Evolutionary conservation across 2,113 vertebrate genomes (phyloP).

Genomic region (Mustelus asterias): DNA sequence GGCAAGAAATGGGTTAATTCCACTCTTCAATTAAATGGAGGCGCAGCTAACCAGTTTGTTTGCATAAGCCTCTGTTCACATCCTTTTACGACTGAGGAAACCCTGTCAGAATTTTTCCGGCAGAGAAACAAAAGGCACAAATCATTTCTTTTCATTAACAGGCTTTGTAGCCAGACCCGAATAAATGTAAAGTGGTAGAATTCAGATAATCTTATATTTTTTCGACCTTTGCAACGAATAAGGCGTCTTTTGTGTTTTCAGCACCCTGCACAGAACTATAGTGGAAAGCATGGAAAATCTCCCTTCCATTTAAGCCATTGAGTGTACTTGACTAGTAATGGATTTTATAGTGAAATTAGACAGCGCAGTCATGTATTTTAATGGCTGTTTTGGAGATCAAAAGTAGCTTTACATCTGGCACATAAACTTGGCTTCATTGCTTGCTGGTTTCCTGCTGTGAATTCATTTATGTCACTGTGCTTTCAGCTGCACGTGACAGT

Average conservation of each 20-base stretch:
- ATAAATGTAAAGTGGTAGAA: conserved; percentile 4
- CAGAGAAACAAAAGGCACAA: not conserved
- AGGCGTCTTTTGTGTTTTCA: not conserved
- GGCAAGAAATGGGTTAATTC: conserved; percentile 1
- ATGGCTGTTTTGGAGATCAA: conserved; percentile 26
- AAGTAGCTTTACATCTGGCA: conserved; percentile 38
- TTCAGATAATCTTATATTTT: not conserved
- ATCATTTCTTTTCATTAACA: not conserved
- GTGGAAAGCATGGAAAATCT: conserved; percentile 39
- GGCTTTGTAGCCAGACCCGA: not conserved
- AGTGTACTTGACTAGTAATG: conserved; percentile 7
- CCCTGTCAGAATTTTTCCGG: not conserved
- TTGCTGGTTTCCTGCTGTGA: conserved; percentile 47
- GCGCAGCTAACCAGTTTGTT: not conserved
- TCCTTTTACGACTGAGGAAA: not conserved
- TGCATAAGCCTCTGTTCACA: not conserved
- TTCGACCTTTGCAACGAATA: not conserved
- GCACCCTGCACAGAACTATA: not conserved
- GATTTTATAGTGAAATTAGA: conserved; percentile 40
- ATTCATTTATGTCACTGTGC: conserved; percentile 51
- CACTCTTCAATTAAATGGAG: not conserved
- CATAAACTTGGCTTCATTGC: conserved; percentile 42
- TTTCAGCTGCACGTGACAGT: conserved; percentile 46
- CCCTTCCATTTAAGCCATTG: conserved; percentile 28
- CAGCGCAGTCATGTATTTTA: conserved; percentile 33